Evolutionary conservation across 2,113 vertebrate genomes (phyloP), one percentile per base, ranked within the genome.

Genomic region (Pygoscelis adeliae): DNA sequence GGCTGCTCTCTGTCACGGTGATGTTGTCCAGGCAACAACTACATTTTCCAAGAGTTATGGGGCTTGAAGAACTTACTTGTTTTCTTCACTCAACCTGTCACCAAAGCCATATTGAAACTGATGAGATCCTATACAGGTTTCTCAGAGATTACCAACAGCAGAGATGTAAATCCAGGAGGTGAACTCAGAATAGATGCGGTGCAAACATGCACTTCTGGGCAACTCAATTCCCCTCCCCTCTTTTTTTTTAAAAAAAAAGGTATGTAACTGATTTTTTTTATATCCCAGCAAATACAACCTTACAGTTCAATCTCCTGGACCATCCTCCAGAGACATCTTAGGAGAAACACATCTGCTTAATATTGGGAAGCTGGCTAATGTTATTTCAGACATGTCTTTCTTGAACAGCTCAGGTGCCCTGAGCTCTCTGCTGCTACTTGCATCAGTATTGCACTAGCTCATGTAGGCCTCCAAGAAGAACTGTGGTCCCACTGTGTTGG

Each of bases 41-140:
- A 86, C n/a, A 53, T 95, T 89, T 92, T 67, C 81, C 55, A 50
- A 70, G 69, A 92, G 26, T 58, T 22, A 86, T 6, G 10, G 7
- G 21, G 12, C 44, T 95, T 92, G 53, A 86, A 91, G 17, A 49
- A 52, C 96, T 82, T 70, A 40, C 8, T 65, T 63, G 19, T 86
- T 94, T 87, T 86, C 88, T 91, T 87, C 52, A 65, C 70, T 65
- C 44, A 85, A 65, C 36, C 59, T 88, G 71, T 30, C 69, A 85
- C 87, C 90, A 46, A 91, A 90, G 79, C 30, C 34, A 67, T 56
- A 65, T 8, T 65, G 62, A 78, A 79, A 81, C 34, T 34, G 0
- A 84, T 56, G 14, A 89, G 78, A 81, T 83, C 21, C 29, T 53
- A 5, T 10, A 21, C 78, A 89, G 78, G 10, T 73, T 86, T 69